Conservation (phyloP, 1,140 invertebrate species). For the Platorchestia sp. region DNA sequence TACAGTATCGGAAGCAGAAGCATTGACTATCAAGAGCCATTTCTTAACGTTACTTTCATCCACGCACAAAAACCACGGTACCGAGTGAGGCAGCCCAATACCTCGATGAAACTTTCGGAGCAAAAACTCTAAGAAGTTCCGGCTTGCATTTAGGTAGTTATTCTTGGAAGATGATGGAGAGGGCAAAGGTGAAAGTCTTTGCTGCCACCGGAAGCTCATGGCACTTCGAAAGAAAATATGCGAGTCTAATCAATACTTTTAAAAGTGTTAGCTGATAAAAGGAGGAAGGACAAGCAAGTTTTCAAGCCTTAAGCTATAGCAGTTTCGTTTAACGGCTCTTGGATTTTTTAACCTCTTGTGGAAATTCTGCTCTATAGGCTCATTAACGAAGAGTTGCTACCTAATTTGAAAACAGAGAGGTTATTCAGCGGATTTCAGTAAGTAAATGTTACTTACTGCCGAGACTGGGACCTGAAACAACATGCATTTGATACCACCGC, state of each 20-base stretch:
- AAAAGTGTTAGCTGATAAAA: not conserved
- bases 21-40: not conserved
- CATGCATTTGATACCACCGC: too few relatives aligned
- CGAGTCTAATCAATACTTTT: not conserved
- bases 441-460: too few relatives aligned
- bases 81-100: not conserved
- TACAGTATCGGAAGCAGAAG: not conserved
- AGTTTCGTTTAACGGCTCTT: not conserved
- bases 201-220: not conserved
- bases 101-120: not conserved
- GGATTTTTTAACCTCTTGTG: not conserved
- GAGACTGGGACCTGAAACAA: too few relatives aligned
- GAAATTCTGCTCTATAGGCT: not conserved
- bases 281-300: not conserved
- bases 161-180: not conserved
- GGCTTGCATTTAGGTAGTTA: slow-evolving; percentile 7
- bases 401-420: too few relatives aligned
- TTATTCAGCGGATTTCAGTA: too few relatives aligned
- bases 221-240: slow-evolving; percentile 8
- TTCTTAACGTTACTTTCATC: not conserved
- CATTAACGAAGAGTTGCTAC: not conserved
- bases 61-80: not conserved
- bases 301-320: not conserved
- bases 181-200: not conserved
- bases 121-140: not conserved